Base-by-base conservation (phyloP, 2,888 invertebrate species). In the Romanomermis culicivorax region DNA sequence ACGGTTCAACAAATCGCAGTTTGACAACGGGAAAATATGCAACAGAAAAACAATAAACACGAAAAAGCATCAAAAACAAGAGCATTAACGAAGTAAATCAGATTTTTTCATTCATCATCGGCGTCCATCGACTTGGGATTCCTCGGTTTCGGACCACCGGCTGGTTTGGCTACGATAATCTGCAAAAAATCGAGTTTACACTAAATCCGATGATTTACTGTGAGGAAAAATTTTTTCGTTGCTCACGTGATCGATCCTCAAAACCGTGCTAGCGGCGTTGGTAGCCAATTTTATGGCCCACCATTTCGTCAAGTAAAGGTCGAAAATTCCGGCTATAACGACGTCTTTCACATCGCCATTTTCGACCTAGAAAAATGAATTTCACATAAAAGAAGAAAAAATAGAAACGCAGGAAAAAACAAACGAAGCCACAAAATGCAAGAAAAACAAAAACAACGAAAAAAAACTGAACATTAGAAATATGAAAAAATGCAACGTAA, bases 241-340 rank as follows among this genome's bases (percentile, higher is more conserved):
- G 48, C 52, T 11, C 59, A 74, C 73, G 69, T 75, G 74, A 60
- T 75, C 75, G 36, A 75, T 73, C 60, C 67, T 68, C 51, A 75
- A 69, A 26, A 75, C 71, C 30, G 74, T 74, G 58, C 68, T 64
- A 14, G 93, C 88, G 1, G 89, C 88, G 58, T 83, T 80, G 0
- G 87, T 84, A 0, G 95, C 91, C 73, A 95, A 89, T 70, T 91
- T 89, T 54, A 99, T 73, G 2, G 81, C 93, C 89, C 93, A 95
- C 67, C 79, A 76, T 71, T 97, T 97, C 27, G 82, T 77, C 48
- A 81, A 69, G 69, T 79, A 91, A 56, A 86, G 75, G 76, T 93
- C 91, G 53, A 81, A 73, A 59, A 97, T 80, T 59, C 80, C 80
- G 52, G 79, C 79, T 64, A 83, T 79, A 11, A 78, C 76, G 0